Percentiles rank a stretch among this genome's conserved stretches.
Evolutionary conservation across 2,888 invertebrate genomes (phyloP).

Genomic region (Mesochorus sp.): DNA sequence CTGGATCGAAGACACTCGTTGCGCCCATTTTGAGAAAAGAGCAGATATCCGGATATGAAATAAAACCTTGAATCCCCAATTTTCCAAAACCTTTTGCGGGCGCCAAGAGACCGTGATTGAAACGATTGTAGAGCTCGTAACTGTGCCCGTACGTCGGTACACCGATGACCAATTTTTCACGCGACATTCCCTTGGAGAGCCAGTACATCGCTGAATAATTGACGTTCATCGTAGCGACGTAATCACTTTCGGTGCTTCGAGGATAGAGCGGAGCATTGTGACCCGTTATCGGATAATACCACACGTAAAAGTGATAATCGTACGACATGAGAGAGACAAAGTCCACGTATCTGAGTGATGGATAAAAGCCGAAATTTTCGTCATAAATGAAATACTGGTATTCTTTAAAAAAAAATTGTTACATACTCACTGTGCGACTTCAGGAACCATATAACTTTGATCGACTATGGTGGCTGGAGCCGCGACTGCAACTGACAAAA

Average conservation of each 20-base stretch:
- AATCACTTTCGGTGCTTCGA: conserved; percentile 85
- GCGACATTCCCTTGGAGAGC: conserved; percentile 88
- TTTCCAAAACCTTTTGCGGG: conserved; percentile 88
- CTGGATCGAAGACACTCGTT: conserved; percentile 85
- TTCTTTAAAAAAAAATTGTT: neutral
- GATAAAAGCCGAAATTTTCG: conserved; percentile 76
- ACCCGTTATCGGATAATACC: conserved; percentile 91
- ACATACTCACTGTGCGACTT: conserved; percentile 88
- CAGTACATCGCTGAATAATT: conserved; percentile 93
- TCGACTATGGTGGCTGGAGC: conserved; percentile 90
- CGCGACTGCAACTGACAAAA: conserved; percentile 91
- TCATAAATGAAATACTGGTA: neutral
- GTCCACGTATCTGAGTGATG: conserved; percentile 85
- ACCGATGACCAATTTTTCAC: conserved; percentile 91
- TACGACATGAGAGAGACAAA: conserved; percentile 96
- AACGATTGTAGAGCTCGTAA: conserved; percentile 85
- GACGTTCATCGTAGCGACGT: conserved; percentile 89
- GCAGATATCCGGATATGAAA: conserved; percentile 88
- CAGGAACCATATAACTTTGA: conserved; percentile 89
- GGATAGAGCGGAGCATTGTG: conserved; percentile 92
- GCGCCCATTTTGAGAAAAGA: conserved; percentile 85
- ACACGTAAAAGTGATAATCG: conserved; percentile 92
- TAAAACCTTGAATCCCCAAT: conserved; percentile 88
- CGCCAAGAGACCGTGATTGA: conserved; percentile 87
- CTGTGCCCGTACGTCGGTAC: conserved; percentile 93